Percentiles rank a stretch among this genome's conserved stretches.
phyloP scores from a whole-genome alignment of 92 coral and sea anemone genomes.

The Zoanthus solanderi region DNA sequence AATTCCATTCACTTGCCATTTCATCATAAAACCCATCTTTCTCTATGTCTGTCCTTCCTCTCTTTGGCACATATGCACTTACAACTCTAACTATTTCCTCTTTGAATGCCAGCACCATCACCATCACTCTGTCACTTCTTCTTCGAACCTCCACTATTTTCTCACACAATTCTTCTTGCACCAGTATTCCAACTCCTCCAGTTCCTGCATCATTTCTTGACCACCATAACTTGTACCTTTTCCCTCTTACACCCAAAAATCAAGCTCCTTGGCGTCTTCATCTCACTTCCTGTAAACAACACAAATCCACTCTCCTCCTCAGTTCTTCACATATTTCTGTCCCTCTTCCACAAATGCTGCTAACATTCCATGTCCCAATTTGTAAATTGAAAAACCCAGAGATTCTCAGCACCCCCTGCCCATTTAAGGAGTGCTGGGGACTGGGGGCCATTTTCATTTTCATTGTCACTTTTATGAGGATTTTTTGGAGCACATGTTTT shows the following conservation, averaged over 20 bases:
- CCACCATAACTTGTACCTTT: no score
- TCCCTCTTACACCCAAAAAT: conserved; percentile 16
- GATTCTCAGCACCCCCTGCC: conserved; percentile 19
- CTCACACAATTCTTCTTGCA: no score
- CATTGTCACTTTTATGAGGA: not conserved
- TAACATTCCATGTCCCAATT: conserved; percentile 15
- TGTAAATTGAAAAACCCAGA: not conserved
- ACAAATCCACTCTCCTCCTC: conserved; percentile 13
- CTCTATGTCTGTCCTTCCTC: conserved; percentile 14
- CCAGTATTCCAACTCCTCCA: no score
- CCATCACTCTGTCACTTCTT: no score
- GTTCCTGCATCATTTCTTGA: no score
- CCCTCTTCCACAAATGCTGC: conserved; percentile 20
- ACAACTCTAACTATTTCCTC: conserved; percentile 12
- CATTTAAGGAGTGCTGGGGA: not conserved
- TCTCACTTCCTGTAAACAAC: conserved; percentile 34
- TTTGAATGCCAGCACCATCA: conserved; percentile 16
- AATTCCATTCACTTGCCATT: conserved; percentile 6
- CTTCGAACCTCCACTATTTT: no score
- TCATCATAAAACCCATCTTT: conserved; percentile 4
- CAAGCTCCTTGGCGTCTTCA: conserved; percentile 30
- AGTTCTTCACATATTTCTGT: conserved; percentile 13
- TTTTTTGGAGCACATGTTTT: conserved; percentile 9
- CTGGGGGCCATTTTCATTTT: conserved; percentile 18
- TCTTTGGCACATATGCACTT: conserved; percentile 23